Base-by-base conservation (phyloP, 2,113 vertebrate genomes). In the Lagopus leucura region DNA sequence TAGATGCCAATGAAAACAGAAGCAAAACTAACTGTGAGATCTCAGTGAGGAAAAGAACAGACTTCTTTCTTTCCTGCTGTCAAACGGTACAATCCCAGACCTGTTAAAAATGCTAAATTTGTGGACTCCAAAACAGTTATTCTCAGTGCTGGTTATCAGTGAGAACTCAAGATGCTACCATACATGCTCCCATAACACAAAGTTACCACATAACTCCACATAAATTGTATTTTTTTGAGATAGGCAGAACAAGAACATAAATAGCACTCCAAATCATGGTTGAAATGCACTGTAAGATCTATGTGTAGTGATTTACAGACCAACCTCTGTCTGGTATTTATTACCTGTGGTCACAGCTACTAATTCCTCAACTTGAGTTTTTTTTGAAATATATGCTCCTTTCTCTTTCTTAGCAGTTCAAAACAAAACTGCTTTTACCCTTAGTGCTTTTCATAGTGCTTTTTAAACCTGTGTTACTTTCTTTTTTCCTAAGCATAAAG, bases 131-230 rank as follows among this genome's bases (percentile, higher is more conserved):
- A 32, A 50, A 71, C 58, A 40, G 15, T 38, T 42, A 30, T 12
- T 8, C 50, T 34, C 55, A 38, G 15, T 10, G 34, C 47, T 67
- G 24, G 38, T 86, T n/a, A 55, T 38, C 57, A 64, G 6, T 7
- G 7, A 38, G 47, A 91, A 47, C 48, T 79, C 47, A 43, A 72
- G 50, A 54, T 58, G 21, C 21, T 58, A 9, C 50, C 45, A n/a
- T 19, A 19, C 0, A 0, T 47, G 25, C 36, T 63, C n/a, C 60
- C 27, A 25, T 32, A 38, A 30, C 18, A 34, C 45, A 55, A 73
- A 79, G 48, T 7, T 28, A 28, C 42, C 54, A 55, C 0, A 11
- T 54, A 80, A 50, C 17, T 61, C 60, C 13, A n/a, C 45, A 32
- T 36, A 89, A 85, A 61, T 47, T 43, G 5, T 8, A 28, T 67